Percentiles rank a stretch among this genome's conserved stretches.
Evolutionary conservation across 2,113 vertebrate genomes (phyloP).

Genomic region (Chloropsis cyanopogon): DNA sequence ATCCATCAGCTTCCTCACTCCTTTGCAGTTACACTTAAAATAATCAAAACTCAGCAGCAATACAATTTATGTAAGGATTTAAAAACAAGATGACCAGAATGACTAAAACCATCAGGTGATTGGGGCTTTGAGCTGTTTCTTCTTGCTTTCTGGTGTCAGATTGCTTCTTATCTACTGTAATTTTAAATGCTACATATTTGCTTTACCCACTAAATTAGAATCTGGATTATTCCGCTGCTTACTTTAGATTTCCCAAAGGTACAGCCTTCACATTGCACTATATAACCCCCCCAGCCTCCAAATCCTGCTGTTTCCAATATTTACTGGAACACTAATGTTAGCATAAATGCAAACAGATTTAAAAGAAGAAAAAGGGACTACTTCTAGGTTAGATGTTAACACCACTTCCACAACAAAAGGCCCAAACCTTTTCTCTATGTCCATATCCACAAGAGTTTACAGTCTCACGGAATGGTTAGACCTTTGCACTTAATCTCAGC

Average conservation of each 20-base stretch:
- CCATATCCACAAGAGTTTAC: background rate
- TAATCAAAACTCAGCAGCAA: background rate
- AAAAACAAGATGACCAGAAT: background rate
- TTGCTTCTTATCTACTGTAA: slow-evolving; percentile 55
- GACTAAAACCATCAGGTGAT: slow-evolving; percentile 53
- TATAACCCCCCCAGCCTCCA: slow-evolving; percentile 1
- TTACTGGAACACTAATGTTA: background rate
- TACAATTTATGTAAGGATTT: background rate
- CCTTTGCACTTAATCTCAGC: background rate
- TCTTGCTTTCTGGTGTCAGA: slow-evolving; percentile 49
- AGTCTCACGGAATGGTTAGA: background rate
- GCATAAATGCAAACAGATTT: slow-evolving; percentile 4
- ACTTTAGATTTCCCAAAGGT: slow-evolving; percentile 71
- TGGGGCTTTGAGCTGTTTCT: slow-evolving; percentile 33
- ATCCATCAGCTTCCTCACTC: background rate
- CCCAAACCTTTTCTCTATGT: background rate
- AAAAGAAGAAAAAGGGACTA: background rate
- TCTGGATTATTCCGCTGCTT: slow-evolving; percentile 72
- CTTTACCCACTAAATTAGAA: slow-evolving; percentile 66
- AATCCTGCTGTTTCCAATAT: slow-evolving; percentile 35
- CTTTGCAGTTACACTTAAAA: background rate
- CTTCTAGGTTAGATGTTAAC: background rate
- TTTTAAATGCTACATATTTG: slow-evolving; percentile 62
- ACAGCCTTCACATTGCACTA: slow-evolving; percentile 12
- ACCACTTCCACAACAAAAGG: background rate